Conservation (phyloP, 2,888 invertebrate genomes). For the Chrysina gloriosa region DNA sequence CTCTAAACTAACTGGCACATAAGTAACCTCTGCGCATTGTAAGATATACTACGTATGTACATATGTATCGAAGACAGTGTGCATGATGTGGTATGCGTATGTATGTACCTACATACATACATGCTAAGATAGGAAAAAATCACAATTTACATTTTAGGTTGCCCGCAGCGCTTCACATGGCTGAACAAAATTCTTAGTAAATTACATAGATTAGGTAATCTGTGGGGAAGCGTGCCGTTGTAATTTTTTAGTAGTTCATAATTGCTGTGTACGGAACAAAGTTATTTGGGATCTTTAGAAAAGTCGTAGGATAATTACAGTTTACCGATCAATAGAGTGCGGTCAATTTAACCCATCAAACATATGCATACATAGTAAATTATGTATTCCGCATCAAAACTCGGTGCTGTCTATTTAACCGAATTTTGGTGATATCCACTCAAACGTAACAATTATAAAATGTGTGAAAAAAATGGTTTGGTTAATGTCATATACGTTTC, state of each 20-base stretch:
- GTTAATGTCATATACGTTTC: too few species aligned
- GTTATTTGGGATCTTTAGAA: conserved; percentile 1
- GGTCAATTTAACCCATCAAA: too few species aligned
- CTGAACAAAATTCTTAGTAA: conserved; percentile 36
- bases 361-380: too few species aligned
- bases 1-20: neutral
- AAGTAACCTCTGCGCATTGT: neutral
- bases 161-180: conserved; percentile 32
- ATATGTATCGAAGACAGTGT: neutral
- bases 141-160: conserved; percentile 32
- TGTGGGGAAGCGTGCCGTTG: conserved; percentile 33
- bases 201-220: conserved; percentile 34
- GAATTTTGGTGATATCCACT: too few species aligned
- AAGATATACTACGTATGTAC: neutral
- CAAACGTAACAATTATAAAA: too few species aligned
- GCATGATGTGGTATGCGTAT: neutral
- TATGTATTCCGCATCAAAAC: too few species aligned
- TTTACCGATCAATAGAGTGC: too few species aligned
- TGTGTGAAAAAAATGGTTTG: too few species aligned
- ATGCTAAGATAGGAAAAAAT: conserved; percentile 8
- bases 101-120: neutral
- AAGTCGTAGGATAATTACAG: too few species aligned
- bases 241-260: conserved; percentile 28
- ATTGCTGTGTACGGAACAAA: conserved; percentile 9
- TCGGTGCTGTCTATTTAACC: too few species aligned